Evolutionary conservation across 2,113 vertebrate species (phyloP), one percentile per base, ranked within the genome.

Genomic region (Puntigrus tetrazona): DNA sequence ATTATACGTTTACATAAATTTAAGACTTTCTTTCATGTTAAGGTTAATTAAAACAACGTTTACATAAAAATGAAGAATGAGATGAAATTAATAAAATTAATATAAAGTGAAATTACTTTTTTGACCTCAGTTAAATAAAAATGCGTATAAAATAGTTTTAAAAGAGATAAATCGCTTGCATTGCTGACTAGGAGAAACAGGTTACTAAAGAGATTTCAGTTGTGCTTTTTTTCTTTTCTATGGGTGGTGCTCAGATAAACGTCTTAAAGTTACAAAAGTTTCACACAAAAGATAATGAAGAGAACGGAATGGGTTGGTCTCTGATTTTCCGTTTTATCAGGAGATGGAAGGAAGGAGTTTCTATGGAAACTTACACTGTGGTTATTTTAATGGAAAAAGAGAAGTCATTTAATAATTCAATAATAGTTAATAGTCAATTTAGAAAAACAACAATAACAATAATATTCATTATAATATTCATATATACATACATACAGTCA

Each of bases 321-420:
- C 52, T 65, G 74, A 36, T 81, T 43, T 63, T 80, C 83, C 57
- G n/a, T 63, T 85, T 74, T 74, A 70, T 83, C 70, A 83, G 70
- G 86, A 76, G 67, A 88, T 84, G 84, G 85, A 82, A 88, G 83
- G 86, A 87, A 85, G 85, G 65, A 16, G 87, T 90, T 90, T 90
- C 82, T 87, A 88, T 77, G 87, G 88, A 85, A 85, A 87, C 84
- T 2, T 86, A 75, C 55, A 83, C 75, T 80, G 85, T 76, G 83
- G 85, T 84, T 75, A n/a, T n/a, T n/a, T n/a, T n/a, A n/a, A n/a
- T n/a, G n/a, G n/a, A 50, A 18, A 18, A 50, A 18, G 47, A 47
- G 47, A 50, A 50, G 47, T 50, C 14, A 13, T 45, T 45, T 45
- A 14, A n/a, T n/a, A n/a, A n/a, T n/a, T n/a, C n/a, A n/a, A n/a